Evolutionary conservation across 2,113 vertebrate genomes (phyloP).

Genomic region (Ciconia boyciana): DNA sequence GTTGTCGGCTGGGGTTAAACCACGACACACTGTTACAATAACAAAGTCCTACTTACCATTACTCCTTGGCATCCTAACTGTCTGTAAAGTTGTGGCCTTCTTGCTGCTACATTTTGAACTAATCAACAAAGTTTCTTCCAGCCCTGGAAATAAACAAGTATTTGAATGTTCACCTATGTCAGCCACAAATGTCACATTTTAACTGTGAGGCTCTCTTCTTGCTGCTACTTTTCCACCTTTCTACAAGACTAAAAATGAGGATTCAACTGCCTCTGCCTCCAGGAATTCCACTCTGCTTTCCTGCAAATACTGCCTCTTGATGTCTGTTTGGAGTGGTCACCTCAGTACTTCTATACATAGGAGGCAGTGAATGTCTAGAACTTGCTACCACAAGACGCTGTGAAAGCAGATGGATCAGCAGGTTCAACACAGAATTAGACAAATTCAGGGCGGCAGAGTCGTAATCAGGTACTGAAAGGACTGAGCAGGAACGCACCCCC

Average conservation of each 20-base stretch:
- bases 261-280: not conserved
- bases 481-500: not conserved
- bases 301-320: not conserved
- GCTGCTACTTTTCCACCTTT: not conserved
- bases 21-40: no score
- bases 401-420: not conserved
- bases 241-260: not conserved
- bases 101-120: conserved; percentile 64
- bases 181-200: not conserved
- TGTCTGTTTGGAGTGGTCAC: not conserved
- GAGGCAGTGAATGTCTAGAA: not conserved
- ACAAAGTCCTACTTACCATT: conserved; percentile 73
- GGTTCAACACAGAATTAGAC: not conserved
- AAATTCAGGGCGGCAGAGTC: not conserved
- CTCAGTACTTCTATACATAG: not conserved
- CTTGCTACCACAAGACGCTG: not conserved
- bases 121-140: conserved; percentile 83
- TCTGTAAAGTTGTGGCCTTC: conserved; percentile 71
- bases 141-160: conserved; percentile 66
- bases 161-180: not conserved
- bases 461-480: not conserved
- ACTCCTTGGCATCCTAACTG: conserved; percentile 81
- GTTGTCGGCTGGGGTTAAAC: no score
- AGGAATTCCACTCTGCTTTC: not conserved
- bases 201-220: not conserved